Base-by-base conservation (phyloP, 2,888 invertebrate genomes). In the Polyommatus iphigenia region DNA sequence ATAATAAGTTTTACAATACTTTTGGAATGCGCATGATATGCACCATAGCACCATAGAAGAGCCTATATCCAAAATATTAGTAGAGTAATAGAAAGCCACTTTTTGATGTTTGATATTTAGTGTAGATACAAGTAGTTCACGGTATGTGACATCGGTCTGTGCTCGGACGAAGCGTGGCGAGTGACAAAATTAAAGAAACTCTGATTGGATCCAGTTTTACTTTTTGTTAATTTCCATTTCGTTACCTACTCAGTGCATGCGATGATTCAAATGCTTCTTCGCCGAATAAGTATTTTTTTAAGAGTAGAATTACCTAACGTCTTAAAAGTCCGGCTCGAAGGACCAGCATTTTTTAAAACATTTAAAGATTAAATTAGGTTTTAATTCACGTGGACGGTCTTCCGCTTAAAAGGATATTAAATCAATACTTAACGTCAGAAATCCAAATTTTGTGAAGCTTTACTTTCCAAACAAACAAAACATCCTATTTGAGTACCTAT, bases 181-280 rank as follows among this genome's bases (percentile, higher is more conserved):
- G 29, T 67, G 67, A 15, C 67, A 67, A 67, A 67, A 67, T 67
- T 29, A 67, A 67, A 67, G 67, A 67, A 67, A 29, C 29, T 67
- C 24, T 13, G 62, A 67, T 67, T 67, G 20, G 24, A 20, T 67
- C 29, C 67, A 67, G 29, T 67, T 67, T 67, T 67, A 6, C 29
- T 67, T 32, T 67, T 67, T 67, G 29, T 32, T 10, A 15, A 67
- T 67, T 67, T 67, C 29, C 18, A 67, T 67, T 67, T 32, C 29
- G 29, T 13, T 32, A 67, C 24, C 24, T 24, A 24, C 24, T 24
- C 24, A 5, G 3, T 62, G 10, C 50, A 54, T 54, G 54, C 18
- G 18, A 18, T 18, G 5, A 54, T 18, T 4, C 54, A 54, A 54
- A 54, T 54, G 13, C 15, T 54, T 54, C 18, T 54, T 54, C 18